These are phyloP conservation scores for Drosophila truncata DNA, from an alignment of 1,140 invertebrate species.

Conservation along the genomic window DNA sequence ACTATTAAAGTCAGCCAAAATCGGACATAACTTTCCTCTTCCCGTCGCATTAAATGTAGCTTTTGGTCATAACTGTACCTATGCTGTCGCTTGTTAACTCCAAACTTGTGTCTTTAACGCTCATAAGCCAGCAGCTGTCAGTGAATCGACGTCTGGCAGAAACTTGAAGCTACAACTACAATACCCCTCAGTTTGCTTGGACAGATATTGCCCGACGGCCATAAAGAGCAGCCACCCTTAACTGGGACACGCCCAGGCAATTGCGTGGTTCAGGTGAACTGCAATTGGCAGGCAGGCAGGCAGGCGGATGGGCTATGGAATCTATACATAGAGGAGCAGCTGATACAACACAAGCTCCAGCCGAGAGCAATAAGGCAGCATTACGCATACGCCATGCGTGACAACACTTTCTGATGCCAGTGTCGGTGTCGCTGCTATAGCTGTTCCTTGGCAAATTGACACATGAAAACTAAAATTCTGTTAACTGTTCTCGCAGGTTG, in stretches of 20 bases:
- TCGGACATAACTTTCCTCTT: slow-evolving; percentile 3
- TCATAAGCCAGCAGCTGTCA: slow-evolving; percentile 23
- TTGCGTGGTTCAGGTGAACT: slow-evolving; percentile 67
- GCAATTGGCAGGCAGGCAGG: slow-evolving; percentile 74
- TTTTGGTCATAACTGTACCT: slow-evolving; percentile 51
- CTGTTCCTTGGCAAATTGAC: slow-evolving; percentile 34
- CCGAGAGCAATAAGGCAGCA: slow-evolving; percentile 20
- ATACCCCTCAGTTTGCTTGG: slow-evolving; percentile 1
- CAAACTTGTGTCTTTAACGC: slow-evolving; percentile 3
- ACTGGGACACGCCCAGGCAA: slow-evolving; percentile 52
- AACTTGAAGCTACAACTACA: slow-evolving; percentile 4
- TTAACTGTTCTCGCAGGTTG: slow-evolving; percentile 13
- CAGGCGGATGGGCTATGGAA: slow-evolving; percentile 17
- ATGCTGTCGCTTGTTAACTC: neutral
- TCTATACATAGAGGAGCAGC: slow-evolving; percentile 25
- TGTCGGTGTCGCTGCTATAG: neutral
- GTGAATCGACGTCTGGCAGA: slow-evolving; percentile 28
- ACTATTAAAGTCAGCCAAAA: slow-evolving; percentile 18
- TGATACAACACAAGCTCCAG: slow-evolving; percentile 31
- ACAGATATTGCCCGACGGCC: slow-evolving; percentile 33
- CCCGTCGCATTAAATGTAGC: slow-evolving; percentile 2
- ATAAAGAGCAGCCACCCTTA: slow-evolving; percentile 41
- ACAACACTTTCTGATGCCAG: slow-evolving; percentile 43
- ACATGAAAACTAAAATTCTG: slow-evolving; percentile 54
- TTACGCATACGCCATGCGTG: slow-evolving; percentile 64